Conservation (phyloP, 2,888 invertebrate species). For the Parnassius smintheus region DNA sequence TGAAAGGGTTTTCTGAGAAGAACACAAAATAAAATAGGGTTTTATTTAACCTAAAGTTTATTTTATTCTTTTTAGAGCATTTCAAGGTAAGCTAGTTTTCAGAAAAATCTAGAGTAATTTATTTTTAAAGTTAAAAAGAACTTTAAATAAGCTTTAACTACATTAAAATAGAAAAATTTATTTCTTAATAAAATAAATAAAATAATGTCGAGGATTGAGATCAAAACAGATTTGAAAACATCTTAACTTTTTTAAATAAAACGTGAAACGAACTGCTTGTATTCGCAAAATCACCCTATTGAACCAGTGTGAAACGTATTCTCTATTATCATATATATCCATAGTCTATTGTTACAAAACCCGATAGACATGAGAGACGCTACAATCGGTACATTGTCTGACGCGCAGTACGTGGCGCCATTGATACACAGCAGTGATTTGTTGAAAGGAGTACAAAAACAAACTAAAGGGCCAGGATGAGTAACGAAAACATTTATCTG, state of each 20-base stretch:
- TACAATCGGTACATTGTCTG: conserved; percentile 94
- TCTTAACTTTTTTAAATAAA: too few relatives aligned
- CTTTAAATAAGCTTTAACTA: too few relatives aligned
- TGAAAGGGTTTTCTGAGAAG: too few relatives aligned
- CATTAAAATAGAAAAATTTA: not conserved
- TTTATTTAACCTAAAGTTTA: conserved; percentile 53
- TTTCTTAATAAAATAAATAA: too few relatives aligned
- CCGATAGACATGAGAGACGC: conserved; percentile 94
- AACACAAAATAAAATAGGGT: too few relatives aligned
- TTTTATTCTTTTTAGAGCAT: conserved; percentile 37
- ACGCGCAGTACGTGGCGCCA: conserved; percentile 96
- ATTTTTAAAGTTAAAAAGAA: too few relatives aligned
- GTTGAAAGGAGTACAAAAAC: conserved; percentile 85
- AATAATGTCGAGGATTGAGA: too few relatives aligned
- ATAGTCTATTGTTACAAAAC: conserved; percentile 77
- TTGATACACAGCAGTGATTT: conserved; percentile 92
- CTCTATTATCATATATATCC: conserved; percentile 7
- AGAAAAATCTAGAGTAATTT: not conserved
- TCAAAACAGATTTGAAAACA: too few relatives aligned
- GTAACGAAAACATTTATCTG: conserved; percentile 92
- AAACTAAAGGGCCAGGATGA: conserved; percentile 73
- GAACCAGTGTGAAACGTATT: not conserved
- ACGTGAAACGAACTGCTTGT: too few relatives aligned
- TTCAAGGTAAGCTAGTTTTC: too few relatives aligned
- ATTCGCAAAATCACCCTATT: too few relatives aligned